Base-by-base conservation (phyloP, 2,113 vertebrate genomes). In the Melanocharis versteri region DNA sequence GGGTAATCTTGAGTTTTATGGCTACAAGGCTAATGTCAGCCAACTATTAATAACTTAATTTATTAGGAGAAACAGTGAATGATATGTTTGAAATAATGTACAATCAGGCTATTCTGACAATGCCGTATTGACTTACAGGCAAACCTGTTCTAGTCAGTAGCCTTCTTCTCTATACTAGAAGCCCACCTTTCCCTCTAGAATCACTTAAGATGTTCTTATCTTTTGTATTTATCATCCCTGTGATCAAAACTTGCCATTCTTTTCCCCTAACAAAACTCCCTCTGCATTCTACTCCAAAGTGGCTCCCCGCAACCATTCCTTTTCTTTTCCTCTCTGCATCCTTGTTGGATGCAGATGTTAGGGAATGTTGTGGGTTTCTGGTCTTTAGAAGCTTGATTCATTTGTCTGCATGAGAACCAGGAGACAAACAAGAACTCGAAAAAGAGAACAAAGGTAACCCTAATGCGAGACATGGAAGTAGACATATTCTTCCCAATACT, bases 21-120 rank as follows among this genome's bases (percentile, higher is more conserved):
- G 75, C 89, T 95, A 72, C 57, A 72, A 94, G 81, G 30, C 71
- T 94, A 86, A 19, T 77, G 57, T 72, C 95, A 96, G 68, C n/a
- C 75, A 95, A 61, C 39, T 54, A 87, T 71, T 58, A 87, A 94
- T 94, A 96, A 83, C 65, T 92, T 89, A 81, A 89, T 94, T 93
- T 93, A 95, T 93, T 81, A 71, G 26, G 24, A 33, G 42, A 61
- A 93, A 79, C 15, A 65, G n/a, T 57, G 50, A 96, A 80, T 51
- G 8, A 79, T 71, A 87, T 23, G 33, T 95, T 73, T 69, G 53
- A 92, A 96, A 89, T 57, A 82, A 94, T 2, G 4, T 48, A 62
- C 24, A 83, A 77, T 33, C 42, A 72, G 61, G 57, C n/a, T 81
- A 24, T 40, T 44, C 77, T 82, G 64, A 93, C 83, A 83, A 42